Conservation (phyloP, 2,888 invertebrate genomes). For the Trissonchulus latispiculum region DNA sequence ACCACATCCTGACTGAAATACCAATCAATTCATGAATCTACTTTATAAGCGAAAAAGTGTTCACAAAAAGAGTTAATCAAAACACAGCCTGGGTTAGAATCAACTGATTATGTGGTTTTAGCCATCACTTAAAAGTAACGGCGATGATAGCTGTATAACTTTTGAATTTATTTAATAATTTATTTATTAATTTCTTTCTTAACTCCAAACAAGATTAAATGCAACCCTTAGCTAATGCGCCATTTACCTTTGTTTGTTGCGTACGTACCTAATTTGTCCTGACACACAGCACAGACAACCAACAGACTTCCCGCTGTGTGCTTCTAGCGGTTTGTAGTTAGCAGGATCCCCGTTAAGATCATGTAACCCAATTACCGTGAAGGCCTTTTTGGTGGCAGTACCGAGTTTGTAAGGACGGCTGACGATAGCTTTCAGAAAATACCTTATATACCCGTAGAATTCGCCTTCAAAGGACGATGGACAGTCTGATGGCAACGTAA, state of each 20-base stretch:
- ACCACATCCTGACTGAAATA: neutral
- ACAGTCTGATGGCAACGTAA: neutral
- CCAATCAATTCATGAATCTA: too few species aligned
- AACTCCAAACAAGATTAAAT: too few species aligned
- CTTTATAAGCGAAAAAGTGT: too few species aligned
- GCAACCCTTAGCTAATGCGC: too few species aligned
- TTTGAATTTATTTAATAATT: too few species aligned
- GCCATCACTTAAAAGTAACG: too few species aligned
- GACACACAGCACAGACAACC: neutral
- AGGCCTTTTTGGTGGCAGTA: neutral
- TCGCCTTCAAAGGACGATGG: neutral
- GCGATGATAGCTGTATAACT: too few species aligned
- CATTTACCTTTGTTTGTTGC: too few species aligned
- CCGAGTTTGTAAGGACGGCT: neutral
- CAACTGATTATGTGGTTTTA: too few species aligned
- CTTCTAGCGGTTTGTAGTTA: neutral
- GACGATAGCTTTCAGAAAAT: neutral
- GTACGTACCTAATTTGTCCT: neutral
- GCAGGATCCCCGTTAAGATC: neutral
- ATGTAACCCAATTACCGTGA: neutral
- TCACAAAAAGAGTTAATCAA: too few species aligned
- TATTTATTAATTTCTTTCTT: too few species aligned
- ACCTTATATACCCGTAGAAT: neutral
- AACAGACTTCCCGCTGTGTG: neutral
- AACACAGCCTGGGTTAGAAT: too few species aligned